Evolutionary conservation across 2,888 invertebrate species (phyloP).

Genomic region (Spilarctia lutea): DNA sequence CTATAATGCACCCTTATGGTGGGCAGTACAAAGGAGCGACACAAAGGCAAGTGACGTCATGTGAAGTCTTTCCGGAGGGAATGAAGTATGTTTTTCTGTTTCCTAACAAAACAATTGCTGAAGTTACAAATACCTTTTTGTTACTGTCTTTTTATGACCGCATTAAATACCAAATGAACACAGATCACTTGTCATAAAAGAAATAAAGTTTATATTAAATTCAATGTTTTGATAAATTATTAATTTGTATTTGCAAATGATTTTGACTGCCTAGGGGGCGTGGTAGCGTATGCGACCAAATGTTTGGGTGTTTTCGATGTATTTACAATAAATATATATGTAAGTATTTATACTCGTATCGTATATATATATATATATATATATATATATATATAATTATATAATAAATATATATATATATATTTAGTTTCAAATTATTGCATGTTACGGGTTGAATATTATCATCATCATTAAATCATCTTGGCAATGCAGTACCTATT

Average conservation of each 20-base stretch:
- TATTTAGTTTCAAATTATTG: no score
- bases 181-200: not conserved
- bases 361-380: no score
- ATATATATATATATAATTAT: no score
- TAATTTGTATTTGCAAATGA: not conserved
- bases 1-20: conserved; percentile 38
- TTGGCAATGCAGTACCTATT: no score
- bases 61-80: conserved; percentile 38
- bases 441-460: no score
- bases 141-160: conserved; percentile 7
- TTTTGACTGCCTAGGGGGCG: no score
- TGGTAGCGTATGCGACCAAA: no score
- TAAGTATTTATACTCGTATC: no score
- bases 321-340: no score
- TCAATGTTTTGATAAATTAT: not conserved
- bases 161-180: not conserved
- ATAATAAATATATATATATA: no score
- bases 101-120: conserved; percentile 30
- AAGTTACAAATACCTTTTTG: conserved; percentile 29
- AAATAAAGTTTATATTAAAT: not conserved
- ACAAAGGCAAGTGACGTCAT: conserved; percentile 38
- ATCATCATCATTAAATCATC: no score
- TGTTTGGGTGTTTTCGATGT: no score
- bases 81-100: conserved; percentile 15
- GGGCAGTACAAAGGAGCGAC: conserved; percentile 35